Conservation (phyloP, 2,888 invertebrate species). For the Chrysolina oricalcia region DNA sequence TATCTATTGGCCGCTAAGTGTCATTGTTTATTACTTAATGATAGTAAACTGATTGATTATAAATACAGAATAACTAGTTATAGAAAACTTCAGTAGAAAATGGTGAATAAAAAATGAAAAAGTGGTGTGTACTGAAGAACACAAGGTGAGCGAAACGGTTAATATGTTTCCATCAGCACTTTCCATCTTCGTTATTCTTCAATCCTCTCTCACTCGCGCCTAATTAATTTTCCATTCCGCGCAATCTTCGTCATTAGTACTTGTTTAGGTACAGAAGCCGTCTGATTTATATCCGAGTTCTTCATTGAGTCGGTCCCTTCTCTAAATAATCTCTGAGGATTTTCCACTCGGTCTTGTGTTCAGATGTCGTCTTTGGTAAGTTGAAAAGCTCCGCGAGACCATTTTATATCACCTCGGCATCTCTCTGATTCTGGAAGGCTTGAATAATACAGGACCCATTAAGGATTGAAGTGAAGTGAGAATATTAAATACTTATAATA, state of each 20-base stretch:
- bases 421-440: background rate
- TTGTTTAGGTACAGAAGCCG: slow-evolving; percentile 38
- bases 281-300: slow-evolving; percentile 42
- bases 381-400: background rate
- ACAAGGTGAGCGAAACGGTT: no score
- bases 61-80: no score
- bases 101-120: no score
- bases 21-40: no score
- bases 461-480: slow-evolving; percentile 3
- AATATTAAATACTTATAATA: background rate
- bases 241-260: slow-evolving; percentile 43
- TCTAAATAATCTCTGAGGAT: slow-evolving; percentile 40
- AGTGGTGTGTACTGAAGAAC: no score
- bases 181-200: background rate
- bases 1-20: no score
- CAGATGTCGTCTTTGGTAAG: background rate
- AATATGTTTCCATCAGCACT: no score
- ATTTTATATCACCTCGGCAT: slow-evolving; percentile 30
- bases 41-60: no score
- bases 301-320: slow-evolving; percentile 35
- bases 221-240: slow-evolving; percentile 39
- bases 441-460: slow-evolving; percentile 28
- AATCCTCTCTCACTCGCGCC: background rate
- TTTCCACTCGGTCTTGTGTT: slow-evolving; percentile 8
- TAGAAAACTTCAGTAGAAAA: no score